Percentiles rank a stretch among this genome's conserved stretches.
Conservation (phyloP, 1,140 invertebrate species). For the Branchinecta lynchi region DNA sequence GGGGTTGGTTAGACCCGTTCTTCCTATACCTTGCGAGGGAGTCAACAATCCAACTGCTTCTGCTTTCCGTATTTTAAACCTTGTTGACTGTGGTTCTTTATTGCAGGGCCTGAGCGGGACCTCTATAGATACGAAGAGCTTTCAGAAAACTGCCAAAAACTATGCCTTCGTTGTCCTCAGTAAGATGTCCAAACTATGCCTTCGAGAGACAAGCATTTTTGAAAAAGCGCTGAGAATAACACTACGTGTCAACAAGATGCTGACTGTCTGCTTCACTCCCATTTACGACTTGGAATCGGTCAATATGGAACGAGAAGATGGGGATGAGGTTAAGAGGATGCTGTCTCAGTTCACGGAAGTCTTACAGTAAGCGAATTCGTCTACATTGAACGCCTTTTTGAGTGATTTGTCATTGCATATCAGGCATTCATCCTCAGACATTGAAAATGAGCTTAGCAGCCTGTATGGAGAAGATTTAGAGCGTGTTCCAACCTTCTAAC, state of each 20-base stretch:
- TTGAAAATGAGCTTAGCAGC: too few relatives aligned
- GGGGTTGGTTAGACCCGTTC: too few relatives aligned
- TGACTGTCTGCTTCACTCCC: neutral
- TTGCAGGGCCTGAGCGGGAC: too few relatives aligned
- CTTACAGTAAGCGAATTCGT: neutral
- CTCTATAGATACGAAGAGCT: neutral
- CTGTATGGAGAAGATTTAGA: too few relatives aligned
- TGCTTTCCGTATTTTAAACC: too few relatives aligned
- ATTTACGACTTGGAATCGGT: neutral
- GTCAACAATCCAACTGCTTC: too few relatives aligned
- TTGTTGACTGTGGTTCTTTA: too few relatives aligned
- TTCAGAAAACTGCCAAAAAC: neutral
- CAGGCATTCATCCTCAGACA: too few relatives aligned
- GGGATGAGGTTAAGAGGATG: neutral
- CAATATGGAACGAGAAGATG: neutral
- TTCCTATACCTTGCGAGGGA: too few relatives aligned
- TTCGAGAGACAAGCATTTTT: neutral
- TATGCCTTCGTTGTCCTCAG: neutral
- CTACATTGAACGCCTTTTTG: too few relatives aligned
- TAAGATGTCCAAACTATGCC: neutral
- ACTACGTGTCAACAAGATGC: neutral
- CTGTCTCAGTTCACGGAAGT: neutral
- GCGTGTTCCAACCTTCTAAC: too few relatives aligned
- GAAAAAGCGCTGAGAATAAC: neutral
- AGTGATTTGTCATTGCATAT: too few relatives aligned